These are phyloP conservation scores for Bathybates hornii DNA, from an alignment of 2,113 vertebrate species.

Conservation along the genomic window DNA sequence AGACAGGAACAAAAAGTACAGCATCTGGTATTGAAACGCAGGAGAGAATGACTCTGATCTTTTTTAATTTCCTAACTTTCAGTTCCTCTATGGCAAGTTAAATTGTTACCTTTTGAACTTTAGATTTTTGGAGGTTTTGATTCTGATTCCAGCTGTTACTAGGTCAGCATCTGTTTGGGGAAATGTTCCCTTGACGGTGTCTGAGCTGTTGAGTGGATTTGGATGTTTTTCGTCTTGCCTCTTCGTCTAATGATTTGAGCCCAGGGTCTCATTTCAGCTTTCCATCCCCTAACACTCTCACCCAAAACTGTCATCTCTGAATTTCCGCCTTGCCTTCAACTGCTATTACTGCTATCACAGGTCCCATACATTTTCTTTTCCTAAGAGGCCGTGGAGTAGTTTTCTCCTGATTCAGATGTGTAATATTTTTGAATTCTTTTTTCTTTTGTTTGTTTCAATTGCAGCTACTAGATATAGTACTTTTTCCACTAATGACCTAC, in stretches of 20 bases:
- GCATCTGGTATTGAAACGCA: neutral
- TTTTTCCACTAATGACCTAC: neutral
- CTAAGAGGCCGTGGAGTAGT: neutral
- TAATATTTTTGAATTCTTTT: neutral
- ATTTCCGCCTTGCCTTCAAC: neutral
- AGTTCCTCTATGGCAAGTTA: neutral
- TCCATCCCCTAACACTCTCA: conserved; percentile 19
- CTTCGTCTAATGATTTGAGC: conserved; percentile 35
- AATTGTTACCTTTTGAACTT: conserved; percentile 26
- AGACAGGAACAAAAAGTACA: neutral
- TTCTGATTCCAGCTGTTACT: conserved; percentile 35
- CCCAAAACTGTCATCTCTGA: conserved; percentile 30
- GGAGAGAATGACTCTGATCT: neutral
- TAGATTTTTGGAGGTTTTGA: conserved; percentile 35
- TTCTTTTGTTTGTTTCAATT: neutral
- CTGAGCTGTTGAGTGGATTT: conserved; percentile 50
- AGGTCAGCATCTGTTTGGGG: conserved; percentile 34
- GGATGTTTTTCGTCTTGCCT: conserved; percentile 39
- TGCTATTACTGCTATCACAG: neutral
- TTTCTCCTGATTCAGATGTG: neutral
- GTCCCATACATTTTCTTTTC: neutral
- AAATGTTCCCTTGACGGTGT: neutral
- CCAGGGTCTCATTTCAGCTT: conserved; percentile 37
- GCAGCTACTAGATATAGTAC: neutral
- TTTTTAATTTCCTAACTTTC: neutral